Percentiles rank a stretch among this genome's conserved stretches.
Evolutionary conservation across 2,113 vertebrate genomes (phyloP).

Genomic region (Grammomys surdaster): DNA sequence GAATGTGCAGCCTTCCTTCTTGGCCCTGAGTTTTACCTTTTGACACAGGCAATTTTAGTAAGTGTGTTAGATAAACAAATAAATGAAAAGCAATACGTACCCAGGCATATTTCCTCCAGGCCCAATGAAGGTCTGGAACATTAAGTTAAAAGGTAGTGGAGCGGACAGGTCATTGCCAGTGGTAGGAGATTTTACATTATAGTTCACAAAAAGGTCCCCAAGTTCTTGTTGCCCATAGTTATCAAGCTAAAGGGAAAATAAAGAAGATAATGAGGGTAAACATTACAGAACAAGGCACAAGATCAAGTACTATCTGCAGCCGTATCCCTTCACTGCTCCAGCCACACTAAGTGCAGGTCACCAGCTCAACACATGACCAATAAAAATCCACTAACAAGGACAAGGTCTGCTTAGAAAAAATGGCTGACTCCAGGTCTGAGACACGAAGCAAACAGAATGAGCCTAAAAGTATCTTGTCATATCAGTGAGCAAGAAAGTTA

Average conservation of each 20-base stretch:
- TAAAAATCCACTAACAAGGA: not conserved
- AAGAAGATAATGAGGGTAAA: slow-evolving; percentile 46
- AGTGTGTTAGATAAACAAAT: not conserved
- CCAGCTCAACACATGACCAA: not conserved
- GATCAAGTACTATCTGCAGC: not conserved
- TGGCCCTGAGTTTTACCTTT: not conserved
- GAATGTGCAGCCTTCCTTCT: not conserved
- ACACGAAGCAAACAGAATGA: not conserved
- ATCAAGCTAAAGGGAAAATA: slow-evolving; percentile 90
- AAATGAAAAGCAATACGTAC: slow-evolving; percentile 84
- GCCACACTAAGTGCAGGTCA: slow-evolving; percentile 4
- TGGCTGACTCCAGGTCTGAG: not conserved
- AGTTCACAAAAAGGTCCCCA: slow-evolving; percentile 95
- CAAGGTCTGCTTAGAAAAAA: not conserved
- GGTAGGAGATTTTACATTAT: slow-evolving; percentile 95
- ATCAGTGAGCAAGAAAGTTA: not conserved
- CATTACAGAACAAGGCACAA: slow-evolving; percentile 24
- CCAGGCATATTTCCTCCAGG: slow-evolving; percentile 98
- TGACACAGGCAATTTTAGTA: slow-evolving; percentile 5
- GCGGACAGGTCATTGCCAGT: slow-evolving; percentile 96
- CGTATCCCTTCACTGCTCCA: not conserved
- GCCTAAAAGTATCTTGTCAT: not conserved
- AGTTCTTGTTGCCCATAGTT: slow-evolving; percentile 96
- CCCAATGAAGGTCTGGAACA: slow-evolving; percentile 99
- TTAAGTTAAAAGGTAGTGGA: slow-evolving; percentile 97